Evolutionary conservation across 2,797 vertebrate genomes (phyloP).

Genomic region (Poecilia picta): DNA sequence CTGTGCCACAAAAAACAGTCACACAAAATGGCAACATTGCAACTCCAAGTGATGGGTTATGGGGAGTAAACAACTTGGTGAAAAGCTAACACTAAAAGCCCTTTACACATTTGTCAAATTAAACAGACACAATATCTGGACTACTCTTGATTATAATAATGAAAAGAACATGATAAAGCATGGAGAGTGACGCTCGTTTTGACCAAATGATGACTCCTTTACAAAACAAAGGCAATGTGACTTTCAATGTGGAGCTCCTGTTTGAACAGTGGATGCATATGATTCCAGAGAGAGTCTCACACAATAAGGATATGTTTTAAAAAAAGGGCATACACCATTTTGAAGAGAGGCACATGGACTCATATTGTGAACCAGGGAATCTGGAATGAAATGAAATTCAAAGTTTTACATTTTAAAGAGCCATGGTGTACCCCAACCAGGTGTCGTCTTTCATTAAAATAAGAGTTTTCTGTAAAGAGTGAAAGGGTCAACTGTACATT

Average conservation of each 20-base stretch:
- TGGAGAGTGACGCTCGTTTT: background rate
- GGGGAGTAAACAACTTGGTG: background rate
- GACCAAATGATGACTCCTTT: background rate
- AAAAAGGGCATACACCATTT: background rate
- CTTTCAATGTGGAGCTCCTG: background rate
- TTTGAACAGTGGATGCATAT: background rate
- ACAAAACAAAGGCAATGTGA: background rate
- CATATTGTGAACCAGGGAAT: background rate
- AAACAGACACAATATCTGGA: constrained; percentile 3
- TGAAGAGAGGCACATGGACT: background rate
- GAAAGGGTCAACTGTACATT: background rate
- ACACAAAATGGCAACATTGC: background rate
- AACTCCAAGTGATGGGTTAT: background rate
- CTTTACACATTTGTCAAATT: constrained; percentile 6
- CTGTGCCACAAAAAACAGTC: background rate
- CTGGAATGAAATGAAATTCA: background rate
- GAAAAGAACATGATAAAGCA: background rate
- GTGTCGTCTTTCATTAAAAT: background rate
- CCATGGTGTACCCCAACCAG: background rate
- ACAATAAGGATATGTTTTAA: background rate
- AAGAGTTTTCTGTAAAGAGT: background rate
- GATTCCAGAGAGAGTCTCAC: background rate
- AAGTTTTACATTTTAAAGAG: background rate
- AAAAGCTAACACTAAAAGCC: background rate
- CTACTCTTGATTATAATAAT: background rate